phyloP scores from a whole-genome alignment of 1,140 invertebrate genomes.

The Aphelenchoides besseyi region DNA sequence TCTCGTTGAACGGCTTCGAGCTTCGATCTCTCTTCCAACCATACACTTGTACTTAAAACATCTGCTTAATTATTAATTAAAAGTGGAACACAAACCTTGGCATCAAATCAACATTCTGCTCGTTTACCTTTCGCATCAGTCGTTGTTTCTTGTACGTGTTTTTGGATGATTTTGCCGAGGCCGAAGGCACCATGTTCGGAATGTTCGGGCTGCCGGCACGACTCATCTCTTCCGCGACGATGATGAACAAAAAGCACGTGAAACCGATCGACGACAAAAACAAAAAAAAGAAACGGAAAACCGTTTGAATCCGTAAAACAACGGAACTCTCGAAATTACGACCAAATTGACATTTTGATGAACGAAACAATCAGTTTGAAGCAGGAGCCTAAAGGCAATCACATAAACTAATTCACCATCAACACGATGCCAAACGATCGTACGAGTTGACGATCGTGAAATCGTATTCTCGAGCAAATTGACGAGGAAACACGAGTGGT shows the following conservation, averaged over 20 bases:
- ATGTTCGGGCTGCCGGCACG: constrained; percentile 11
- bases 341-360: not conserved
- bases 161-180: not conserved
- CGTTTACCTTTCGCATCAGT: constrained; percentile 19
- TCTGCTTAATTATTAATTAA: not conserved
- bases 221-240: constrained; percentile 3
- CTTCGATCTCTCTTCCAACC: constrained; percentile 53
- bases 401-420: too few relatives aligned
- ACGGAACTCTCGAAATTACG: not conserved
- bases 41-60: constrained; percentile 15
- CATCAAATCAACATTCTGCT: constrained; percentile 15
- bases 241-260: not conserved
- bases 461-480: too few relatives aligned
- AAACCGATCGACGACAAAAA: not conserved
- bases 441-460: too few relatives aligned
- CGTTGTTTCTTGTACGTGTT: constrained; percentile 1
- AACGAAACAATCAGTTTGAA: not conserved
- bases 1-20: constrained; percentile 61
- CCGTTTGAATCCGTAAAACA: not conserved
- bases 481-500: too few relatives aligned
- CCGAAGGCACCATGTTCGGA: not conserved
- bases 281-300: not conserved
- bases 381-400: not conserved
- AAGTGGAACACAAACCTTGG: constrained; percentile 7
- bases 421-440: too few relatives aligned